A percentile compares a stretch with the other conserved stretches of the same genome.
Evolutionary conservation across 1,140 invertebrate genomes (phyloP).

Genomic region (Heterodera schachtii): DNA sequence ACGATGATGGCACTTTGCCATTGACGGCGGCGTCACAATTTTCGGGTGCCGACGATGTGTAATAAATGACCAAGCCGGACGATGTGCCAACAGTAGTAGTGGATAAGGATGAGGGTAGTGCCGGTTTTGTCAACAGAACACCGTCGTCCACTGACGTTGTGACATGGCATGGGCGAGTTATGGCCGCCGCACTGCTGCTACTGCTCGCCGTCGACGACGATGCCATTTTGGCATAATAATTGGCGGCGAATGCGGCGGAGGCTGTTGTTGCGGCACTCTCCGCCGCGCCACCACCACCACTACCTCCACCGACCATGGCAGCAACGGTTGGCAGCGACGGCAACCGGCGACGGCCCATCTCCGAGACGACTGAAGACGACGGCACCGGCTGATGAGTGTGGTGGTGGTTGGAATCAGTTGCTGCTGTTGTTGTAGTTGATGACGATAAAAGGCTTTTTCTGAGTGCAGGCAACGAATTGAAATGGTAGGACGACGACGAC

Average conservation of each 20-base stretch:
- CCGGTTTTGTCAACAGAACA: no score
- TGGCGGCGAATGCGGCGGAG: neutral
- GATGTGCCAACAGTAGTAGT: slow-evolving; percentile 34
- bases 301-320: neutral
- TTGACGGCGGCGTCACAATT: slow-evolving; percentile 28
- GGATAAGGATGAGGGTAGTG: neutral
- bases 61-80: slow-evolving; percentile 42
- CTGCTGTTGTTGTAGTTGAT: slow-evolving; percentile 4
- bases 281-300: neutral
- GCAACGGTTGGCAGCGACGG: slow-evolving; percentile 54
- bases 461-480: neutral
- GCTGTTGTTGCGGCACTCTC: neutral
- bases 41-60: slow-evolving; percentile 50
- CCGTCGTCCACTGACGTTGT: neutral
- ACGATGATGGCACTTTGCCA: neutral
- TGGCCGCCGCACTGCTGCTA: neutral
- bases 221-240: neutral
- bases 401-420: neutral
- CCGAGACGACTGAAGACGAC: slow-evolving; percentile 19
- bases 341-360: slow-evolving; percentile 64
- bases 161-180: neutral
- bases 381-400: neutral
- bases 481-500: neutral
- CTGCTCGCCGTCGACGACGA: neutral
- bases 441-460: neutral